phyloP scores from a whole-genome alignment of 2,797 vertebrate species.

The Xenopus petersii region DNA sequence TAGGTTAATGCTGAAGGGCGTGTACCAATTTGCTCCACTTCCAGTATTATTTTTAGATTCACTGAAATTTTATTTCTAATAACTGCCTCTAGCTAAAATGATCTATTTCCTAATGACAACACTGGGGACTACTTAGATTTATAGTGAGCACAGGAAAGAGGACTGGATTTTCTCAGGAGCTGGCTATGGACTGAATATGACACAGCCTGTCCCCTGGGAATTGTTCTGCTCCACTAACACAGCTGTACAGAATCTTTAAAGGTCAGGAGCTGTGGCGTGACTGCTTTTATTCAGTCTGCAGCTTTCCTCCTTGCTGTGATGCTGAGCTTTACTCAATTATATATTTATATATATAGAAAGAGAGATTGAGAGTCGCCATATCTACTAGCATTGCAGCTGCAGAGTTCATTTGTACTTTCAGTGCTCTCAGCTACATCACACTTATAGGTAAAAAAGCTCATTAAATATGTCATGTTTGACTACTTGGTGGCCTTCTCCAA shows the following conservation, averaged over 20 bases:
- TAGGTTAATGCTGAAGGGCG: background rate
- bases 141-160: slow-evolving; percentile 9
- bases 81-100: slow-evolving; percentile 14
- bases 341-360: too few species aligned
- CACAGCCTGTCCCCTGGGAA: slow-evolving; percentile 26
- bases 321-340: background rate
- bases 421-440: too few species aligned
- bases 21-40: slow-evolving; percentile 4
- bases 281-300: slow-evolving; percentile 22
- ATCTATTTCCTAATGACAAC: slow-evolving; percentile 35
- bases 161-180: slow-evolving; percentile 31
- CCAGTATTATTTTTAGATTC: slow-evolving; percentile 23
- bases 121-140: slow-evolving; percentile 20
- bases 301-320: slow-evolving; percentile 11
- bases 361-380: too few species aligned
- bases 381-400: too few species aligned
- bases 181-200: slow-evolving; percentile 31
- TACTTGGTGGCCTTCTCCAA: too few species aligned
- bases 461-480: too few species aligned
- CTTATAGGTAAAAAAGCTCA: too few species aligned
- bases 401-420: too few species aligned
- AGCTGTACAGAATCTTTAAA: slow-evolving; percentile 32
- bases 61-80: slow-evolving; percentile 7
- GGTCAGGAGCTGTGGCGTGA: slow-evolving; percentile 32
- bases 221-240: slow-evolving; percentile 39